phyloP scores from a whole-genome alignment of 2,797 vertebrate species.

The Pseudochromis fuscus region DNA sequence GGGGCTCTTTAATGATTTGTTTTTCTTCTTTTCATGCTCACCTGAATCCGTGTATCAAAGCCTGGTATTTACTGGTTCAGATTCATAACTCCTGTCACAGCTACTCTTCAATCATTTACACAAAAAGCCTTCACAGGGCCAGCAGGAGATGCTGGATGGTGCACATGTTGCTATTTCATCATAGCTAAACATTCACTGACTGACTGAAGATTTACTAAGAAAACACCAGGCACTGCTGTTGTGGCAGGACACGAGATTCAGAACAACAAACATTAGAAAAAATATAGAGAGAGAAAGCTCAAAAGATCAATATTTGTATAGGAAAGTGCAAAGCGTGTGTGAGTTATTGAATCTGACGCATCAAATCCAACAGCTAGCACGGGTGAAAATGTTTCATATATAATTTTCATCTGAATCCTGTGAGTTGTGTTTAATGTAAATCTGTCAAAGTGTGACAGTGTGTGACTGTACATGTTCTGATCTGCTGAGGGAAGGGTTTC shows the following conservation, averaged over 20 bases:
- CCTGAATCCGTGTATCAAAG: background rate
- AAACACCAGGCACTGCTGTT: background rate
- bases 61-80: slow-evolving; percentile 6
- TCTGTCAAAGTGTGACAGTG: too few species aligned
- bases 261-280: too few species aligned
- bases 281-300: too few species aligned
- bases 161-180: slow-evolving; percentile 8
- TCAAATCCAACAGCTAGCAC: too few species aligned
- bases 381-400: too few species aligned
- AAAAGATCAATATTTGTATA: too few species aligned
- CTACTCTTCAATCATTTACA: background rate
- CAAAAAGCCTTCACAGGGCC: background rate
- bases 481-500: too few species aligned
- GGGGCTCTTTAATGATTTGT: slow-evolving; percentile 12
- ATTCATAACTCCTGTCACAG: background rate
- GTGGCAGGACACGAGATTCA: background rate
- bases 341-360: too few species aligned
- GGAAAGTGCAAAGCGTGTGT: too few species aligned
- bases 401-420: too few species aligned
- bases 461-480: too few species aligned
- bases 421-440: too few species aligned
- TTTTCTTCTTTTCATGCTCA: slow-evolving; percentile 20
- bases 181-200: slow-evolving; percentile 1
- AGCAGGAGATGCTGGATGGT: background rate
- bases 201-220: slow-evolving; percentile 1